Conservation (phyloP, 2,113 vertebrate species). For the Hyperoodon ampullatus region DNA sequence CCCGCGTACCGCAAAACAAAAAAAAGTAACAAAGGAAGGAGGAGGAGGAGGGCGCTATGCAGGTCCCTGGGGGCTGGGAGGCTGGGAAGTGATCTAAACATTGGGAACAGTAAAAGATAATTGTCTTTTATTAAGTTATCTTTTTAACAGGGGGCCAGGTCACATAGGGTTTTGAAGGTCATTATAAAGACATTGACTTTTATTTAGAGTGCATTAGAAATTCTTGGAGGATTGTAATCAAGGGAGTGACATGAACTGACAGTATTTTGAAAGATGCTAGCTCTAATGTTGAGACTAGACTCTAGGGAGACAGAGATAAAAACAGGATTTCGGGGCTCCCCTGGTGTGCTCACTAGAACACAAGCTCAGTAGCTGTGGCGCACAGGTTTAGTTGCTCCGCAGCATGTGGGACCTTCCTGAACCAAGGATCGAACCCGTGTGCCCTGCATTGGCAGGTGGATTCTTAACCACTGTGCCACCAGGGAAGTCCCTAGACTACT, state of each 20-base stretch:
- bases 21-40: neutral
- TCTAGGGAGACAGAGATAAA: neutral
- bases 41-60: neutral
- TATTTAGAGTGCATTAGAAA: neutral
- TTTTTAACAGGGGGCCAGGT: neutral
- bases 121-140: neutral
- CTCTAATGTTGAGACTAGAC: neutral
- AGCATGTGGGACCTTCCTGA: too few species aligned
- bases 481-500: neutral
- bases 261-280: slow-evolving; percentile 31
- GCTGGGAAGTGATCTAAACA: neutral
- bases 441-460: too few species aligned
- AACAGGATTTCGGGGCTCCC: neutral
- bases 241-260: neutral
- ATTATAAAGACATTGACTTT: neutral
- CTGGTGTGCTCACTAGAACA: too few species aligned
- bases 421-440: too few species aligned
- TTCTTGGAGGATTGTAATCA: neutral
- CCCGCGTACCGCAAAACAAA: too few species aligned
- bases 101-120: neutral
- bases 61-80: neutral
- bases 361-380: too few species aligned
- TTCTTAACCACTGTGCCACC: too few species aligned
- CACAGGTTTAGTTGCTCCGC: too few species aligned
- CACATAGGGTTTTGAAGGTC: neutral